Conservation (phyloP, 1,140 invertebrate species). For the Drosophila sucinea region DNA sequence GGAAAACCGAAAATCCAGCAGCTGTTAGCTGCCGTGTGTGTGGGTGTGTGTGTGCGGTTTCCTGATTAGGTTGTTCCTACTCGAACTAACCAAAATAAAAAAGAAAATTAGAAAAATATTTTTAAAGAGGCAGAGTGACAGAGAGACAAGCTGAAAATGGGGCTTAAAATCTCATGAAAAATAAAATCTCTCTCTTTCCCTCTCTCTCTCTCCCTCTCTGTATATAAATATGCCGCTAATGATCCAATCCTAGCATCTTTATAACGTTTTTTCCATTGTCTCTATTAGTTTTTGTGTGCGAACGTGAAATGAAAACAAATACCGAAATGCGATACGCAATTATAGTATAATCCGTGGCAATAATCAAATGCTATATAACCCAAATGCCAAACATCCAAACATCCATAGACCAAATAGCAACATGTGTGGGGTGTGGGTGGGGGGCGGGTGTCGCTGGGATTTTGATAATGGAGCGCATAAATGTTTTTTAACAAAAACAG, state of each 20-base stretch:
- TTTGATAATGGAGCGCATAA: conserved; percentile 73
- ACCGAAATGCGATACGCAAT: conserved; percentile 76
- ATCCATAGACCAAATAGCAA: conserved; percentile 43
- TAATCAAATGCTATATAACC: conserved; percentile 74
- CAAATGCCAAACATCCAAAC: conserved; percentile 18
- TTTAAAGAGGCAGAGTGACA: too few relatives aligned
- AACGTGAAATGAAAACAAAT: conserved; percentile 70
- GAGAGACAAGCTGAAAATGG: conserved; percentile 28
- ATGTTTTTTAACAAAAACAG: conserved; percentile 75
- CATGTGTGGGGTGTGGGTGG: conserved; percentile 37
- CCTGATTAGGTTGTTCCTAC: conserved; percentile 44
- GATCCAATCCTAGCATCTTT: conserved; percentile 14
- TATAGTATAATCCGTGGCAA: conserved; percentile 74
- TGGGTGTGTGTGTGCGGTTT: conserved; percentile 36
- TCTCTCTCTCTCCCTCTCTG: conserved; percentile 14
- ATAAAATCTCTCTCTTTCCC: too few relatives aligned
- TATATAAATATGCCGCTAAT: conserved; percentile 32
- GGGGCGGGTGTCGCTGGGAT: conserved; percentile 50
- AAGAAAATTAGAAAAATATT: conserved; percentile 22
- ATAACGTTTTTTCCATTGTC: conserved; percentile 9
- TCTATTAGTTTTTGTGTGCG: conserved; percentile 25
- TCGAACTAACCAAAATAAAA: conserved; percentile 16
- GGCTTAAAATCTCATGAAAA: conserved; percentile 53
- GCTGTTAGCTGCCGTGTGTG: neutral
- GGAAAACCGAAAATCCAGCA: conserved; percentile 1